These are phyloP conservation scores for Cheilosia impressa DNA, from an alignment of 2,888 invertebrate genomes.

Conservation along the genomic window DNA sequence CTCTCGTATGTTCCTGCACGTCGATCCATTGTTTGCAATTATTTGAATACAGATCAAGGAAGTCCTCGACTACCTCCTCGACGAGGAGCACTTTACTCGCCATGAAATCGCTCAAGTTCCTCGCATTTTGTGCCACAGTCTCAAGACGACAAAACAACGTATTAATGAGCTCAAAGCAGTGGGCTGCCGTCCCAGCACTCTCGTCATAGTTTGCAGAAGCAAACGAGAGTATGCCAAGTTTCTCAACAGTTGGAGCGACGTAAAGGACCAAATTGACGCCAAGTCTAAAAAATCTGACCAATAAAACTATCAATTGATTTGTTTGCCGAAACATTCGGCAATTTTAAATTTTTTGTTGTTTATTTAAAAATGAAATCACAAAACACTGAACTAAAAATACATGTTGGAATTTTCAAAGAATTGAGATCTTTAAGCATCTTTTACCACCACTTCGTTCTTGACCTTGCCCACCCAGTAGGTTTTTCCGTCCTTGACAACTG, in stretches of 20 bases:
- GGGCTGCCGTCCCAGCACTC: conserved; percentile 84
- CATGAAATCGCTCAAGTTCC: conserved; percentile 85
- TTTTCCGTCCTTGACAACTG: conserved; percentile 88
- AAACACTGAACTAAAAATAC: conserved; percentile 59
- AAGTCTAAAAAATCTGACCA: neutral
- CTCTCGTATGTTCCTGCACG: neutral
- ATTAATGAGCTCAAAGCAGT: conserved; percentile 84
- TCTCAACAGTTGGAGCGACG: conserved; percentile 81
- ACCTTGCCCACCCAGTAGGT: conserved; percentile 89
- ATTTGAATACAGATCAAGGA: conserved; percentile 84
- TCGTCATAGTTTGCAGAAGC: conserved; percentile 86
- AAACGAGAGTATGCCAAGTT: conserved; percentile 85
- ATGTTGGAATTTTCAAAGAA: conserved; percentile 34
- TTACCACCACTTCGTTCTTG: conserved; percentile 85
- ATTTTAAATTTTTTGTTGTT: conserved; percentile 47
- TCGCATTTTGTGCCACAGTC: conserved; percentile 85
- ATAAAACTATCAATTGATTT: conserved; percentile 4
- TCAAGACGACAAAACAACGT: conserved; percentile 85
- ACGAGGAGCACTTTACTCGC: conserved; percentile 84
- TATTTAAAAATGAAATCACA: conserved; percentile 64
- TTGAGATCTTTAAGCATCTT: conserved; percentile 82
- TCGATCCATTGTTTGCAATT: too few species aligned
- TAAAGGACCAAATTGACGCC: conserved; percentile 25
- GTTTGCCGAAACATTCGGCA: conserved; percentile 25
- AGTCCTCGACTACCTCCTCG: conserved; percentile 85